phyloP scores from a whole-genome alignment of 2,888 invertebrate genomes.

The Ellobium chinense region DNA sequence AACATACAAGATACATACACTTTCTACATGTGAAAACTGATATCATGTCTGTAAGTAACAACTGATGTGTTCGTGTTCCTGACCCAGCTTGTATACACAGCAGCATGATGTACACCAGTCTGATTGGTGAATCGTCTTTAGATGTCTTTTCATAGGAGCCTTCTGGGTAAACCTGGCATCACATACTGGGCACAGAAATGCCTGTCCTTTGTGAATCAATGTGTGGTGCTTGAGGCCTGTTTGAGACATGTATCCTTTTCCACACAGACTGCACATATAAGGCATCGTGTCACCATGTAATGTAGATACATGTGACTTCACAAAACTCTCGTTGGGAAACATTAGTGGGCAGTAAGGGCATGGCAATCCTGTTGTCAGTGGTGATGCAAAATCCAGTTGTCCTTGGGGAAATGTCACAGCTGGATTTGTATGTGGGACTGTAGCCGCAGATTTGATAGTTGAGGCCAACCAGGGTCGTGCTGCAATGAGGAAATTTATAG shows the following conservation, averaged over 20 bases:
- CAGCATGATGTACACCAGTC: no score
- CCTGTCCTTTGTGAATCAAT: not conserved
- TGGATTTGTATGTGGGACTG: no score
- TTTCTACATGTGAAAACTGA: no score
- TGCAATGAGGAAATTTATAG: no score
- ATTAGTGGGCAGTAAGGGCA: slow-evolving; percentile 34
- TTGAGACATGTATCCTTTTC: slow-evolving; percentile 4
- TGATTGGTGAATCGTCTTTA: slow-evolving; percentile 30
- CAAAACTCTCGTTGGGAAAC: no score
- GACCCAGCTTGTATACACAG: no score
- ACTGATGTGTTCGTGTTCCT: no score
- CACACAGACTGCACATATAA: not conserved
- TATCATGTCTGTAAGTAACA: not conserved
- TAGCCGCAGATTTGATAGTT: no score
- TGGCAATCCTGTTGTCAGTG: not conserved
- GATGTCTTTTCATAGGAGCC: slow-evolving; percentile 16
- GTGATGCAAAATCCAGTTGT: no score
- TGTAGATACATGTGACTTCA: not conserved
- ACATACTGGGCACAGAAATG: slow-evolving; percentile 1
- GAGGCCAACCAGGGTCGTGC: no score
- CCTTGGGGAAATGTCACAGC: no score
- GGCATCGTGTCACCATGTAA: not conserved
- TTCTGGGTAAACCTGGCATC: slow-evolving; percentile 12
- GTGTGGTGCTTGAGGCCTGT: not conserved
- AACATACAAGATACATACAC: no score